Evolutionary conservation across 2,888 invertebrate genomes (phyloP), one percentile per base, ranked within the genome.

Genomic region (Spodoptera exigua): DNA sequence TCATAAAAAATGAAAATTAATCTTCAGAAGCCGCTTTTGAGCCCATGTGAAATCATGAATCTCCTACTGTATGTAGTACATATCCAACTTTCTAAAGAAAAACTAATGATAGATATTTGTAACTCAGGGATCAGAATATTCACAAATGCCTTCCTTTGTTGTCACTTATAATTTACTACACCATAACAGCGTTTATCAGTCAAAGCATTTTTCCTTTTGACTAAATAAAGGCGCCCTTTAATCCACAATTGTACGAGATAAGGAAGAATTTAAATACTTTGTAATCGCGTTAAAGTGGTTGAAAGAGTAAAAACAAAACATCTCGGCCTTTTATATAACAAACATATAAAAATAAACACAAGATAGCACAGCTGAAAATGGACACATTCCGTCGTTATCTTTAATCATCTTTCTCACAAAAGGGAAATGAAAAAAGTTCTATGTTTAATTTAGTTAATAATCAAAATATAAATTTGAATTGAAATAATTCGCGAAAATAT

Each of bases 381-480:
- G 49, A 58, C 60, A 60, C 46, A 60, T 71, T 69, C 55, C 43
- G 12, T 44, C 51, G 47, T 56, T 58, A 47, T 57, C 54, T 71
- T 62, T 44, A 37, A 58, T 68, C 53, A 64, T 60, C 45, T 61
- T 64, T 44, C 45, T 59, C 55, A 53, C 17, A 45, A 41, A 61
- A 44, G 56, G 72, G 70, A 78, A 80, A 81, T 80, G 52, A 70
- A 74, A 70, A 80, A 77, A 75, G 70, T 78, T 80, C 34, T n/a
- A 17, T 61, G 63, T 65, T 70, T 67, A 40, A 68, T 75, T 75
- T 54, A 44, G 56, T 49, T 56, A 44, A 60, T 63, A 63, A 57
- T 61, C 52, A 34, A 51, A 57, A 72, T 48, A 53, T 36, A 16
- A 45, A 43, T 61, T 62, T 54, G 37, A 58, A 65, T 58, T 16